Evolutionary conservation across 2,888 invertebrate species (phyloP).

Genomic region (Ennomos erosarius): DNA sequence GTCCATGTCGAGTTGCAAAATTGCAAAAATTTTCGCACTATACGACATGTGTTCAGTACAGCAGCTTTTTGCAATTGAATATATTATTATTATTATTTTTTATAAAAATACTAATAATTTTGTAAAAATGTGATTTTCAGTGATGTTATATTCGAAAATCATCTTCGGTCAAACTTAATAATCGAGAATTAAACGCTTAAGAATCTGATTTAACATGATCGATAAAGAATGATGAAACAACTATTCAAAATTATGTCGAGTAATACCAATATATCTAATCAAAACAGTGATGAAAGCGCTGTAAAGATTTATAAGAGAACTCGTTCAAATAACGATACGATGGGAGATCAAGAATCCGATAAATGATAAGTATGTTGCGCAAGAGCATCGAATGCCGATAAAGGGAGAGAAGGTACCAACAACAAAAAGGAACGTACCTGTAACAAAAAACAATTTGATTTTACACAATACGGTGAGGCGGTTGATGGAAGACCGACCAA

Average conservation of each 20-base stretch:
- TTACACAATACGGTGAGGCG: conserved; percentile 54
- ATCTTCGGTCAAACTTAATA: too few species aligned
- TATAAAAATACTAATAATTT: too few species aligned
- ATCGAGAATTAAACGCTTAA: too few species aligned
- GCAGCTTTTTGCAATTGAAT: too few species aligned
- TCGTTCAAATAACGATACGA: conserved; percentile 43
- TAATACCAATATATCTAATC: conserved; percentile 35
- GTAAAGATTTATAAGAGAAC: conserved; percentile 47
- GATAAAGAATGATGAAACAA: conserved; percentile 18
- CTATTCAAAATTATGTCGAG: conserved; percentile 3
- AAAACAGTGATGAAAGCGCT: conserved; percentile 42
- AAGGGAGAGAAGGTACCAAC: conserved; percentile 21
- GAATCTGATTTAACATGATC: not conserved
- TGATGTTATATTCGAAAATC: too few species aligned
- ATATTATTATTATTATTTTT: too few species aligned
- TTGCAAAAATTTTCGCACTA: too few species aligned
- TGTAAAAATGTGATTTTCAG: too few species aligned
- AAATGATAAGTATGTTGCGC: conserved; percentile 49
- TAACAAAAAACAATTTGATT: conserved; percentile 51
- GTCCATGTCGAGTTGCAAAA: too few species aligned
- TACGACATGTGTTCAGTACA: too few species aligned
- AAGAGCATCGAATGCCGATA: conserved; percentile 45
- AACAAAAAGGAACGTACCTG: conserved; percentile 29
- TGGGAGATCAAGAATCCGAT: conserved; percentile 52
- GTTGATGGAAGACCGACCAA: conserved; percentile 57